A percentile compares a stretch with the other conserved stretches of the same genome.
These are phyloP conservation scores for Drosophila koepferae DNA, from an alignment of 2,888 invertebrate species.

Conservation along the genomic window DNA sequence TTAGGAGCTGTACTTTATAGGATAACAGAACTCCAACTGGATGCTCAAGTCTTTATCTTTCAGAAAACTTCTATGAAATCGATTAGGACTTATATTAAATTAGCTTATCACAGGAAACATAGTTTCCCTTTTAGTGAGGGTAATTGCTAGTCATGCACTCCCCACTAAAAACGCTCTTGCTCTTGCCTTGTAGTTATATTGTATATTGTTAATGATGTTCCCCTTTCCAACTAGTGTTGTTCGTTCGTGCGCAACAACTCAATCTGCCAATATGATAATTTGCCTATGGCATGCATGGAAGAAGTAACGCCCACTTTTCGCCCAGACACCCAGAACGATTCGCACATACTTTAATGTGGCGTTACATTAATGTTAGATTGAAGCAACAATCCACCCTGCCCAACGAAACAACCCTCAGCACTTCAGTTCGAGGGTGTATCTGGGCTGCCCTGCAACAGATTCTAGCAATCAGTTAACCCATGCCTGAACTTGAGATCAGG, in stretches of 20 bases:
- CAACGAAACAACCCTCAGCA: slow-evolving; percentile 8
- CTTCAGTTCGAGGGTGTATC: slow-evolving; percentile 35
- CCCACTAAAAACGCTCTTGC: neutral
- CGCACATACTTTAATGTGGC: slow-evolving; percentile 57
- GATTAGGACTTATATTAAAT: neutral
- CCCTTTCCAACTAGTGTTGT: neutral
- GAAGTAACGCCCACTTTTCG: slow-evolving; percentile 45
- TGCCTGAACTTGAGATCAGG: slow-evolving; percentile 17
- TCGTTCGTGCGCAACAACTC: slow-evolving; percentile 46
- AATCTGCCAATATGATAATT: slow-evolving; percentile 57
- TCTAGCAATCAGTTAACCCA: slow-evolving; percentile 40
- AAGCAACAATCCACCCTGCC: slow-evolving; percentile 43
- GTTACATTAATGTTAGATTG: slow-evolving; percentile 37
- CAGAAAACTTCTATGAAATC: too few species aligned
- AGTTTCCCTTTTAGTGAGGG: neutral
- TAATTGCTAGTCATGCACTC: neutral
- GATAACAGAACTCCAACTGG: too few species aligned
- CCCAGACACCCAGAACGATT: slow-evolving; percentile 31
- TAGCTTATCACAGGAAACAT: too few species aligned
- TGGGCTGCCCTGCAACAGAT: slow-evolving; percentile 17
- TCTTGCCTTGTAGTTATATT: neutral
- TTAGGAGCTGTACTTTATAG: too few species aligned
- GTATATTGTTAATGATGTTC: slow-evolving; percentile 15
- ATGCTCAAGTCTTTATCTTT: too few species aligned
- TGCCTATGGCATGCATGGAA: slow-evolving; percentile 26